Conservation (phyloP, 1,140 invertebrate species). For the Drosophila repletoides region DNA sequence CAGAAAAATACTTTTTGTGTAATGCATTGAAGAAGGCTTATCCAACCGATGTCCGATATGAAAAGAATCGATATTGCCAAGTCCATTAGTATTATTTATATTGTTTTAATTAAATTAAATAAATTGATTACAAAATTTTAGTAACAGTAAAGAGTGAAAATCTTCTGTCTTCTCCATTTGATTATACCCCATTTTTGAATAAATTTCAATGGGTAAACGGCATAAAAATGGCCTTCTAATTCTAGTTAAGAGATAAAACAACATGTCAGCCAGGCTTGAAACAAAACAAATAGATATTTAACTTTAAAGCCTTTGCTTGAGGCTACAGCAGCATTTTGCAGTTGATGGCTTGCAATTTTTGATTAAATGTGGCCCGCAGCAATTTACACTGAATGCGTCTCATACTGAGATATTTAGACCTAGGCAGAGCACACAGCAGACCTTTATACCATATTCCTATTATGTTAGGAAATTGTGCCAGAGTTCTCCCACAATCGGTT, state of each 20-base stretch:
- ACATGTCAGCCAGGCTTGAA: not conserved
- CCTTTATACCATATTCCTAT: too few relatives aligned
- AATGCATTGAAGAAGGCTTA: too few relatives aligned
- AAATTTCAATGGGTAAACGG: not conserved
- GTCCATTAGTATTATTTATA: too few relatives aligned
- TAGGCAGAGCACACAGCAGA: slow-evolving; percentile 16
- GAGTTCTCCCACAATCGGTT: not conserved
- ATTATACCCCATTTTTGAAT: not conserved
- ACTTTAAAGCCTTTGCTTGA: slow-evolving; percentile 18
- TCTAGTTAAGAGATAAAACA: slow-evolving; percentile 8
- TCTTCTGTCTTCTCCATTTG: too few relatives aligned
- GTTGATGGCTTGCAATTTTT: slow-evolving; percentile 51
- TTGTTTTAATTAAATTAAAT: too few relatives aligned
- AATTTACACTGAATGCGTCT: slow-evolving; percentile 10
- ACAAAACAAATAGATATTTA: slow-evolving; percentile 15
- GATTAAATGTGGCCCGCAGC: slow-evolving; percentile 64
- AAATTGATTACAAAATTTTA: too few relatives aligned
- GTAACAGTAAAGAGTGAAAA: too few relatives aligned
- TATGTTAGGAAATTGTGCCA: slow-evolving; percentile 56
- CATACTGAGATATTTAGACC: not conserved
- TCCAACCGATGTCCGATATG: too few relatives aligned
- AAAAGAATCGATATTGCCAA: too few relatives aligned
- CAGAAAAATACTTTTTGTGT: too few relatives aligned
- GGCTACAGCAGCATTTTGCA: slow-evolving; percentile 5
- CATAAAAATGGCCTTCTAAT: slow-evolving; percentile 4